Percentiles rank a stretch among this genome's conserved stretches.
Conservation (phyloP, 2,888 invertebrate genomes). For the Neria commutata region DNA sequence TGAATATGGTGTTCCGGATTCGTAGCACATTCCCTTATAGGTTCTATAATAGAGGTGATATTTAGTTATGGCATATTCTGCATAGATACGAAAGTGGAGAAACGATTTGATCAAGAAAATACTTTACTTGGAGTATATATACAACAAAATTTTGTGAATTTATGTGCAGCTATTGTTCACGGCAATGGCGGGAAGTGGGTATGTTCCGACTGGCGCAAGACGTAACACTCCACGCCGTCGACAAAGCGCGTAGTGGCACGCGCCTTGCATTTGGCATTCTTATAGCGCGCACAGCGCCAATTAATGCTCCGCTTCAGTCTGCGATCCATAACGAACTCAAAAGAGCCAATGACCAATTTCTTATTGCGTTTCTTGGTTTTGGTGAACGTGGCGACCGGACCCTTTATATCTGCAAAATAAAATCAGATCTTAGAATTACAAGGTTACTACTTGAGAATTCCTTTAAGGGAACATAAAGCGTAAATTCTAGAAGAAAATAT, state of each 20-base stretch:
- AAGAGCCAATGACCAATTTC: slow-evolving; percentile 51
- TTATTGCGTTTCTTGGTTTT: slow-evolving; percentile 56
- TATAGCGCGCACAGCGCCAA: slow-evolving; percentile 59
- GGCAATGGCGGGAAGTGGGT: slow-evolving; percentile 35
- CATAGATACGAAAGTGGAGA: no score
- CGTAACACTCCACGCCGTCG: slow-evolving; percentile 51
- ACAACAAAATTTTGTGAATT: background rate
- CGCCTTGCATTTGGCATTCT: slow-evolving; percentile 56
- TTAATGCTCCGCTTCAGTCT: slow-evolving; percentile 56
- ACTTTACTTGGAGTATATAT: background rate
- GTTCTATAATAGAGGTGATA: no score
- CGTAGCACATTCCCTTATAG: no score
- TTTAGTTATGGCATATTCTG: no score
- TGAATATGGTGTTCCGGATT: no score
- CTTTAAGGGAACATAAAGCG: no score
- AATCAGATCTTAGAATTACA: no score
- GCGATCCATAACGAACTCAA: slow-evolving; percentile 58
- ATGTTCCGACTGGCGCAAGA: slow-evolving; percentile 47
- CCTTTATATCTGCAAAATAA: background rate
- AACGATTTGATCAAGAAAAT: background rate
- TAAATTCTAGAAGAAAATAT: no score
- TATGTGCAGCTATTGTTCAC: background rate
- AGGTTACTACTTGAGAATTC: no score
- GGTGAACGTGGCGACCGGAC: slow-evolving; percentile 45
- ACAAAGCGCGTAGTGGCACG: slow-evolving; percentile 56